These are phyloP conservation scores for Rhinogobio ventralis DNA, from an alignment of 2,797 vertebrate genomes.

Conservation along the genomic window DNA sequence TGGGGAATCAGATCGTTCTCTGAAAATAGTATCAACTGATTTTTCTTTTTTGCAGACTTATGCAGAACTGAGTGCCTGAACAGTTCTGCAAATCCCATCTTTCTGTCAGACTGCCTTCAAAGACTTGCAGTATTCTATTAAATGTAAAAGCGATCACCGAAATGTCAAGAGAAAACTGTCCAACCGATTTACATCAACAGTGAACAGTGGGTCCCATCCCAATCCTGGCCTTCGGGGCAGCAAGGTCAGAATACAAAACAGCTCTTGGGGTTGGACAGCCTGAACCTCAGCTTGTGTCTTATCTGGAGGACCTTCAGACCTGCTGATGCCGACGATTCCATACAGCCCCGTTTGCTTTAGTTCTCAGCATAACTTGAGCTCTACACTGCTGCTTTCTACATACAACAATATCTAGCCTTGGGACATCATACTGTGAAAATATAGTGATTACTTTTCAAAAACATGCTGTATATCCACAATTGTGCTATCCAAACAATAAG, in stretches of 20 bases:
- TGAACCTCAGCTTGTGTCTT: slow-evolving; percentile 77
- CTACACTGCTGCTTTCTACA: slow-evolving; percentile 44
- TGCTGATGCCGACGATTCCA: slow-evolving; percentile 74
- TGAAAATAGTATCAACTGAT: slow-evolving; percentile 24
- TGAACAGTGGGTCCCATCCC: slow-evolving; percentile 60
- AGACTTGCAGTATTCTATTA: slow-evolving; percentile 17
- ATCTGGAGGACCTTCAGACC: slow-evolving; percentile 81
- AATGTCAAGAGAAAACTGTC: slow-evolving; percentile 20
- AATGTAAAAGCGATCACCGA: slow-evolving; percentile 7
- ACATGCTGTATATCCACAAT: background rate
- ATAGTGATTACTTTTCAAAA: background rate
- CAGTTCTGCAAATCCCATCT: slow-evolving; percentile 15
- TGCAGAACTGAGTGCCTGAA: slow-evolving; percentile 26
- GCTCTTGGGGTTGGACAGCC: slow-evolving; percentile 74
- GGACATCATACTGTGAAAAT: slow-evolving; percentile 26
- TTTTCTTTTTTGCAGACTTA: slow-evolving; percentile 24
- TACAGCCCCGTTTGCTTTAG: slow-evolving; percentile 63
- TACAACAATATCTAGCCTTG: slow-evolving; percentile 42
- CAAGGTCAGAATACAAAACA: slow-evolving; percentile 77
- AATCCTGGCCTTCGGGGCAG: slow-evolving; percentile 73
- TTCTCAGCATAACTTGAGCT: slow-evolving; percentile 42
- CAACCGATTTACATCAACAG: slow-evolving; percentile 4
- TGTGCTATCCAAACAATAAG: background rate
- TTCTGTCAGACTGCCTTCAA: slow-evolving; percentile 33
- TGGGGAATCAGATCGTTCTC: slow-evolving; percentile 21